These are phyloP conservation scores for Ciconia stormi DNA, from an alignment of 2,113 vertebrate genomes.

Conservation along the genomic window DNA sequence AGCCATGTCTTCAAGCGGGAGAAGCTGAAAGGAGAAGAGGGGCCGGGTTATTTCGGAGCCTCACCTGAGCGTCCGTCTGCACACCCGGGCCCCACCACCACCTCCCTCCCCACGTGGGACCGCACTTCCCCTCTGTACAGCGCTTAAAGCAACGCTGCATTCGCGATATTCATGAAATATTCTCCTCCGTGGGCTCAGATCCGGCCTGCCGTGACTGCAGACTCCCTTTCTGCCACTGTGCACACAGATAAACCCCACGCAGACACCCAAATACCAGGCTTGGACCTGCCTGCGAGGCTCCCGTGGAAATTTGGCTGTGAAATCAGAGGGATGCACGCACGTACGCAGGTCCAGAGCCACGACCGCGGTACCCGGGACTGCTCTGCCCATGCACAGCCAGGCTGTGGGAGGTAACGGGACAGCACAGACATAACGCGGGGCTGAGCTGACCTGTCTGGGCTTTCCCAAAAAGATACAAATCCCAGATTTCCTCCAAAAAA, in stretches of 20 bases:
- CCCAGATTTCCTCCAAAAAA: neutral
- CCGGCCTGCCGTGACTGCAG: fast-evolving
- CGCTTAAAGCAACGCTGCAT: neutral
- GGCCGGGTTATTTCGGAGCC: neutral
- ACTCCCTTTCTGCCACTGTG: fast-evolving
- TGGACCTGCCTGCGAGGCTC: neutral
- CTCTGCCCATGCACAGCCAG: neutral
- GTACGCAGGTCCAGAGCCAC: neutral
- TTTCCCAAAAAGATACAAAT: neutral
- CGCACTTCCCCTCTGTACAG: fast-evolving
- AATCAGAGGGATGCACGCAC: neutral
- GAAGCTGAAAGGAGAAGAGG: neutral
- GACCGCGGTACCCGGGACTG: fast-evolving
- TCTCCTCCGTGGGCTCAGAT: neutral
- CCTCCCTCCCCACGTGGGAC: neutral
- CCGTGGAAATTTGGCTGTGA: neutral
- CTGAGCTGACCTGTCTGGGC: neutral
- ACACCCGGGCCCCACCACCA: neutral
- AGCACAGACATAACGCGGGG: fast-evolving
- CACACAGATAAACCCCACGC: fast-evolving
- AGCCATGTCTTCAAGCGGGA: neutral
- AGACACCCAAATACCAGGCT: fast-evolving
- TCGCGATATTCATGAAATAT: neutral
- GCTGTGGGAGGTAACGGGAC: neutral
- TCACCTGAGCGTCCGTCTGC: neutral